Conservation (phyloP, 1,140 invertebrate genomes). For the Lordiphosa mommai region DNA sequence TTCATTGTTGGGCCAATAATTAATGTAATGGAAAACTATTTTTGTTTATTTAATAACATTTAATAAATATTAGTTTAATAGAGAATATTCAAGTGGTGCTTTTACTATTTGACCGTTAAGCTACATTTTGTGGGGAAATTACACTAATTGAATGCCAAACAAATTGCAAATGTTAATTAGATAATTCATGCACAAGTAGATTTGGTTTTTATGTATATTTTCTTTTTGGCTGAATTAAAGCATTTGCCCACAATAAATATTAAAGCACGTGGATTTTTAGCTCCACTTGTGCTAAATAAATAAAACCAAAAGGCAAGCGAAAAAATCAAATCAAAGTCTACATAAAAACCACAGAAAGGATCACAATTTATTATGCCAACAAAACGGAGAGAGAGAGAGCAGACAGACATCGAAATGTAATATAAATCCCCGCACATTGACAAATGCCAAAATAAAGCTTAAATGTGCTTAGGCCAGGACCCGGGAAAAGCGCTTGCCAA, state of each 20-base stretch:
- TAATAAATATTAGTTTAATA: slow-evolving; percentile 42
- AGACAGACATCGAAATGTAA: slow-evolving; percentile 51
- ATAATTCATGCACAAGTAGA: slow-evolving; percentile 30
- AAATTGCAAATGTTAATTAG: slow-evolving; percentile 41
- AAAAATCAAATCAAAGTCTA: slow-evolving; percentile 71
- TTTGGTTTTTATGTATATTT: too few species aligned
- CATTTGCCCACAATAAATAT: background rate
- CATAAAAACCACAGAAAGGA: slow-evolving; percentile 65
- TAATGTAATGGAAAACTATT: too few species aligned
- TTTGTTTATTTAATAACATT: slow-evolving; percentile 17
- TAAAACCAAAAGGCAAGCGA: slow-evolving; percentile 50
- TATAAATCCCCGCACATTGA: slow-evolving; percentile 71
- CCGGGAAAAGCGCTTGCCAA: slow-evolving; percentile 6
- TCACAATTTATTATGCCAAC: slow-evolving; percentile 68
- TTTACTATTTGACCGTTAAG: slow-evolving; percentile 27
- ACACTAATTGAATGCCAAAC: slow-evolving; percentile 57
- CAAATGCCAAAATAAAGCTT: slow-evolving; percentile 76
- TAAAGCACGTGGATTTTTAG: slow-evolving; percentile 23
- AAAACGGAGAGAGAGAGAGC: slow-evolving; percentile 1
- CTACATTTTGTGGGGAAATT: slow-evolving; percentile 38
- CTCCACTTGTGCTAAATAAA: slow-evolving; percentile 64
- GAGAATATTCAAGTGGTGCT: slow-evolving; percentile 3
- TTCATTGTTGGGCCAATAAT: too few species aligned
- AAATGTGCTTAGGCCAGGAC: slow-evolving; percentile 62
- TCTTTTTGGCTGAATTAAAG: background rate